These are phyloP conservation scores for Lochmaea capreae DNA, from an alignment of 2,888 invertebrate genomes.

Conservation along the genomic window DNA sequence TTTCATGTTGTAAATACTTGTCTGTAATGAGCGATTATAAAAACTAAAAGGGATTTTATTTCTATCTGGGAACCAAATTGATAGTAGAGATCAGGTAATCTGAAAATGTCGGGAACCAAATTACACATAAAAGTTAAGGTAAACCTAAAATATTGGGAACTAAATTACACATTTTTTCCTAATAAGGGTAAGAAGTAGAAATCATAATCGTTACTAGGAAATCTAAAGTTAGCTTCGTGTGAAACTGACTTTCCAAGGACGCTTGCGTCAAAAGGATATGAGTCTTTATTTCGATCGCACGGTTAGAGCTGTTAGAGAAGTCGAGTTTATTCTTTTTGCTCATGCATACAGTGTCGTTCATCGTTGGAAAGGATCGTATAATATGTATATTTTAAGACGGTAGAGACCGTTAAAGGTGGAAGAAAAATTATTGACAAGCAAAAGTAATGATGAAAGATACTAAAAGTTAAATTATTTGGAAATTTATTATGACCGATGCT, in stretches of 20 bases:
- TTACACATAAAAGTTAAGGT: too few relatives aligned
- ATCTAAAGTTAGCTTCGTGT: conserved; percentile 45
- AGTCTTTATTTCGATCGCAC: conserved; percentile 58
- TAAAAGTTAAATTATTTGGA: too few relatives aligned
- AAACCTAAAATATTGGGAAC: too few relatives aligned
- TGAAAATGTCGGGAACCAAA: too few relatives aligned
- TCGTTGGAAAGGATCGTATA: background rate
- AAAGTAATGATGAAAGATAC: too few relatives aligned
- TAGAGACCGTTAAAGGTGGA: background rate
- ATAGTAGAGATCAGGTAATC: too few relatives aligned
- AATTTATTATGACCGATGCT: too few relatives aligned
- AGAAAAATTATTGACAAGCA: background rate
- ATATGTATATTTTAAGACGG: background rate
- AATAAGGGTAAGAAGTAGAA: background rate
- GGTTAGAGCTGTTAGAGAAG: conserved; percentile 8
- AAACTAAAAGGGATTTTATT: too few relatives aligned
- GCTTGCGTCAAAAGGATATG: conserved; percentile 53
- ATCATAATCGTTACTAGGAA: background rate
- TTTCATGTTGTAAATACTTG: too few relatives aligned
- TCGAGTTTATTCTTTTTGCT: conserved; percentile 21
- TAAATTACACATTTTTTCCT: too few relatives aligned
- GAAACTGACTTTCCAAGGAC: conserved; percentile 50
- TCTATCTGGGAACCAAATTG: too few relatives aligned
- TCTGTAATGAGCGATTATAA: too few relatives aligned
- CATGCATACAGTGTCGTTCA: background rate